These are phyloP conservation scores for Zapornia atra DNA, from an alignment of 2,113 vertebrate genomes.

Conservation along the genomic window DNA sequence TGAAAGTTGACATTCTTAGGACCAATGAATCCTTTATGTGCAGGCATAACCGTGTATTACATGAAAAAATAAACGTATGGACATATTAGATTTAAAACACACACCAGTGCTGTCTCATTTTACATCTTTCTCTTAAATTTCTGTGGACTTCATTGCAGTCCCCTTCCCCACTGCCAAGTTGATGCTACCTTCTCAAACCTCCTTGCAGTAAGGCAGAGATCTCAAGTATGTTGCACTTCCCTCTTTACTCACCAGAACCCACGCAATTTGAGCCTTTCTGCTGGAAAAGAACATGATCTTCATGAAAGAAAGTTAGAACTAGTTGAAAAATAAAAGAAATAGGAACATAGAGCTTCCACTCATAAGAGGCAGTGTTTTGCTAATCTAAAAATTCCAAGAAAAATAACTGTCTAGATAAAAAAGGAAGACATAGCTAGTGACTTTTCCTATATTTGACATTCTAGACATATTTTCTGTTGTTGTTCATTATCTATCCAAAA, in stretches of 20 bases:
- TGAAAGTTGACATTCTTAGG: not conserved
- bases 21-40: not conserved
- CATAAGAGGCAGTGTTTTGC: not conserved
- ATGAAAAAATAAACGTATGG: not conserved
- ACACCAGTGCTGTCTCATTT: not conserved
- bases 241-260: not conserved
- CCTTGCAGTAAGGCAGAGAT: not conserved
- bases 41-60: not conserved
- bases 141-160: not conserved
- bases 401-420: not conserved
- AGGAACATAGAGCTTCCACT: not conserved
- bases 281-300: not conserved
- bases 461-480: not conserved
- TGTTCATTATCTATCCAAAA: not conserved
- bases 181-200: not conserved
- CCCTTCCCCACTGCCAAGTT: not conserved
- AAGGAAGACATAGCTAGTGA: not conserved
- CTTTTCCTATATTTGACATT: not conserved
- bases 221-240: not conserved
- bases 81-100: not conserved
- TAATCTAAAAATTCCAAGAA: not conserved
- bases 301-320: not conserved
- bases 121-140: not conserved
- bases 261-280: not conserved
- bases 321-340: not conserved